Evolutionary conservation across 2,888 invertebrate genomes (phyloP).

Genomic region (Melipona beecheii): DNA sequence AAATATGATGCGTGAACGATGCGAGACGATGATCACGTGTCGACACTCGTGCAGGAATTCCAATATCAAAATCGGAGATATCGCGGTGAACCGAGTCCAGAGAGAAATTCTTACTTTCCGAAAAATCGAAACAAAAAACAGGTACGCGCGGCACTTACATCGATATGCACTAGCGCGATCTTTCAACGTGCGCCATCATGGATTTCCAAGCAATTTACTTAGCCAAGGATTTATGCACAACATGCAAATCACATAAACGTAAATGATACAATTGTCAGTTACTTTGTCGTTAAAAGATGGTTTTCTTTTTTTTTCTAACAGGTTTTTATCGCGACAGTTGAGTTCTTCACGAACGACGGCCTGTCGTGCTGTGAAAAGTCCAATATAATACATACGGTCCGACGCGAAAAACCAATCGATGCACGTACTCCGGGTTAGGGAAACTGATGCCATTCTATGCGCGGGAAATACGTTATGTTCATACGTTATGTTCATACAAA

Average conservation of each 20-base stretch:
- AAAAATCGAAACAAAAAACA: constrained; percentile 13
- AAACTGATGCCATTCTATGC: constrained; percentile 37
- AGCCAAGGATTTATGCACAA: background rate
- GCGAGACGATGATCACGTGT: background rate
- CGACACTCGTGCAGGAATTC: background rate
- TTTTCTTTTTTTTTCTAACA: too few relatives aligned
- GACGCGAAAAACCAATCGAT: constrained; percentile 66
- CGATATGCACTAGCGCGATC: constrained; percentile 51
- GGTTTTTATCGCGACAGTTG: background rate
- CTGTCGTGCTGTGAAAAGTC: constrained; percentile 20
- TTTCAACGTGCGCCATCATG: constrained; percentile 70
- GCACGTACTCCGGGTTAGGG: constrained; percentile 47
- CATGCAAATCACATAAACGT: background rate
- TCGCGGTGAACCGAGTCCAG: background rate
- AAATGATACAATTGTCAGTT: background rate
- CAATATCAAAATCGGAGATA: background rate
- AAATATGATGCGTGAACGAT: constrained; percentile 19
- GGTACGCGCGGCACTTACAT: constrained; percentile 38
- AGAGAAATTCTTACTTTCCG: background rate
- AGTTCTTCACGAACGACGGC: background rate
- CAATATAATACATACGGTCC: constrained; percentile 34
- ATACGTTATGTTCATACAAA: constrained; percentile 31
- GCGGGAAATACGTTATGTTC: constrained; percentile 62
- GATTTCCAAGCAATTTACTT: constrained; percentile 44
- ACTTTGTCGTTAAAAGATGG: background rate